These are phyloP conservation scores for Plagodis pulveraria DNA, from an alignment of 2,888 invertebrate genomes.

Conservation along the genomic window DNA sequence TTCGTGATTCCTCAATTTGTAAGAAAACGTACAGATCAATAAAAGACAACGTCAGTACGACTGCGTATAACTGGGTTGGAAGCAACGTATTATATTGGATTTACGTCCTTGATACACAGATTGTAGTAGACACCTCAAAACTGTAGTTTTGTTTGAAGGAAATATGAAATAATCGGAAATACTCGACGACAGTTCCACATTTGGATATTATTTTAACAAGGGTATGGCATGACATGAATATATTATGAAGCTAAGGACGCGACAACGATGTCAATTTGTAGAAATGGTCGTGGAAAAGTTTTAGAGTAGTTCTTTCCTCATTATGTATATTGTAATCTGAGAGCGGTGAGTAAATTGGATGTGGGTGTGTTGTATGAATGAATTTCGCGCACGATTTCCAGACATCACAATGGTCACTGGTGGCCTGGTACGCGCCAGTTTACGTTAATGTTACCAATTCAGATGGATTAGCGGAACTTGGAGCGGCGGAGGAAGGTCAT, in stretches of 20 bases:
- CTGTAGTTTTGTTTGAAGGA: constrained; percentile 1
- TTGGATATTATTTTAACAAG: constrained; percentile 20
- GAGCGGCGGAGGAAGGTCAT: constrained; percentile 23
- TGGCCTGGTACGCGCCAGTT: constrained; percentile 51
- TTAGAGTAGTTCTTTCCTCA: constrained; percentile 58
- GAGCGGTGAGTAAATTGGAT: constrained; percentile 63
- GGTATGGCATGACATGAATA: constrained; percentile 32
- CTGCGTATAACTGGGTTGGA: constrained; percentile 25
- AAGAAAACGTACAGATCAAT: constrained; percentile 22
- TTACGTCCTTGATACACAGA: constrained; percentile 9
- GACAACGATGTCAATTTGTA: constrained; percentile 42
- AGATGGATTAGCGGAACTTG: constrained; percentile 28
- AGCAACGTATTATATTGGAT: constrained; percentile 16
- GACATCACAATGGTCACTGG: constrained; percentile 45
- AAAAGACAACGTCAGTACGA: constrained; percentile 22
- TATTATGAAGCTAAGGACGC: constrained; percentile 30
- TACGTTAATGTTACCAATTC: constrained; percentile 40
- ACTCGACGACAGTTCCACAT: not conserved
- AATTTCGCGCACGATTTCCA: constrained; percentile 57
- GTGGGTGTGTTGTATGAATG: constrained; percentile 73
- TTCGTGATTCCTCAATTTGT: constrained; percentile 16
- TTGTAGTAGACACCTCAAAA: constrained; percentile 5
- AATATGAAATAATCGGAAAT: constrained; percentile 8
- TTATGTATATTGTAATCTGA: constrained; percentile 61
- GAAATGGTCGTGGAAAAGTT: constrained; percentile 45